A percentile compares a stretch with the other conserved stretches of the same genome.
phyloP scores from a whole-genome alignment of 2,797 vertebrate species.

The Sebastes cheni region DNA sequence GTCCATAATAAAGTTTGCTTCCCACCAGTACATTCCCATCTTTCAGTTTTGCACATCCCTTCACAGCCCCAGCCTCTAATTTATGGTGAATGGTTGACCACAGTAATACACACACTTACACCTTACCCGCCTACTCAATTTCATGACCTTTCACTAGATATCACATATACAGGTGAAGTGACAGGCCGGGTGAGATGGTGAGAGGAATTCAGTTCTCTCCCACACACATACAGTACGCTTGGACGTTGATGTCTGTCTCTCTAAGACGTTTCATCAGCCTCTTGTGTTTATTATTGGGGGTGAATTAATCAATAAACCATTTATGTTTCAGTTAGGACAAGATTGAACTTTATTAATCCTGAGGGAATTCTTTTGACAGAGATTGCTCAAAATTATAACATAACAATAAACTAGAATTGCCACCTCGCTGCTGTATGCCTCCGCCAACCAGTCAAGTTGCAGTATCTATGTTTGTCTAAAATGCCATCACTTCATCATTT shows the following conservation, averaged over 20 bases:
- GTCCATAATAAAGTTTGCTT: neutral
- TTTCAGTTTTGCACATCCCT: neutral
- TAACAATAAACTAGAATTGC: too few relatives aligned
- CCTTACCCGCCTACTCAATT: conserved; percentile 25
- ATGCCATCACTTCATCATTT: too few relatives aligned
- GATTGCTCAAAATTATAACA: too few relatives aligned
- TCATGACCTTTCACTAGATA: conserved; percentile 55
- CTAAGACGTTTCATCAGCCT: neutral
- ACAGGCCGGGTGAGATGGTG: neutral
- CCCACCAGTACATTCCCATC: neutral
- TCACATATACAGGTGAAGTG: conserved; percentile 55
- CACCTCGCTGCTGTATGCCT: too few relatives aligned
- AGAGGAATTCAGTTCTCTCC: conserved; percentile 2
- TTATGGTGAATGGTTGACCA: neutral
- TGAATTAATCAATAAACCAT: neutral
- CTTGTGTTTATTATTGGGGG: neutral
- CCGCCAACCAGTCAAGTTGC: too few relatives aligned
- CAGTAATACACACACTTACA: conserved; percentile 20
- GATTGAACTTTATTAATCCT: too few relatives aligned
- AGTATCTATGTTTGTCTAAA: too few relatives aligned
- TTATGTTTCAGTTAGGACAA: neutral
- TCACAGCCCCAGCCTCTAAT: neutral
- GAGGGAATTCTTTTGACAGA: too few relatives aligned
- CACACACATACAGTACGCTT: neutral
- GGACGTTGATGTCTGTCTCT: neutral